Base-by-base conservation (phyloP, 23 tunicate genomes). In the Ascidia mentula region DNA sequence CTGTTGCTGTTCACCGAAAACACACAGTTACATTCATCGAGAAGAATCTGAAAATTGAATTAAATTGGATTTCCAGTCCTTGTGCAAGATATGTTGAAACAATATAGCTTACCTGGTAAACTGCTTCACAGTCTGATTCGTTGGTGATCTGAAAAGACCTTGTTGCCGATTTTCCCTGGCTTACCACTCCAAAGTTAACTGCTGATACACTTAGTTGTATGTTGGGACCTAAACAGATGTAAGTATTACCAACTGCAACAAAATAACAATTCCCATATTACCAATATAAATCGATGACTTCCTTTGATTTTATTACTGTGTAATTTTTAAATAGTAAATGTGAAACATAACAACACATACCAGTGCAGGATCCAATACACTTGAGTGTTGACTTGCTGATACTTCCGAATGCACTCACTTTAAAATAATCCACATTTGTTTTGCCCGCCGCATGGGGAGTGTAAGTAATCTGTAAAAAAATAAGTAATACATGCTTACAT, bases 391-490 rank as follows among this genome's bases (percentile, higher is more conserved):
- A 76, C 38, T 69, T 84, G 46, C 65, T 34, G 34, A 31, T 42
- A 36, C 31, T 59, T 0, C 88, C 88, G 20, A 76, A 22, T 0
- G 88, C 38, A 18, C 32, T 60, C 34, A 84, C 88, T 60, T 84
- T 82, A 75, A 84, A 84, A 33, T 84, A 84, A 36, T 84, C 88
- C 37, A 84, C 61, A 42, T 60, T 35, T 13, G 46, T 45, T 0
- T 36, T 42, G 12, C 53, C 53, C 53, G n/a, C n/a, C n/a, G n/a
- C n/a, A 32, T 79, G 75, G 0, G 97, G 97, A 18, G 36, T 13
- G 46, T 70, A 92, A 18, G 22, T 72, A 8, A 92, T 92, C 97
- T 92, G 69, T 38, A 18, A n/a, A n/a, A n/a, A n/a, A n/a, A n/a
- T n/a, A n/a, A n/a, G n/a, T n/a, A n/a, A n/a, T n/a, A n/a, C n/a